A percentile compares a stretch with the other conserved stretches of the same genome.
Conservation (phyloP, 2,888 invertebrate genomes). For the Nephrotoma guestfalica region DNA sequence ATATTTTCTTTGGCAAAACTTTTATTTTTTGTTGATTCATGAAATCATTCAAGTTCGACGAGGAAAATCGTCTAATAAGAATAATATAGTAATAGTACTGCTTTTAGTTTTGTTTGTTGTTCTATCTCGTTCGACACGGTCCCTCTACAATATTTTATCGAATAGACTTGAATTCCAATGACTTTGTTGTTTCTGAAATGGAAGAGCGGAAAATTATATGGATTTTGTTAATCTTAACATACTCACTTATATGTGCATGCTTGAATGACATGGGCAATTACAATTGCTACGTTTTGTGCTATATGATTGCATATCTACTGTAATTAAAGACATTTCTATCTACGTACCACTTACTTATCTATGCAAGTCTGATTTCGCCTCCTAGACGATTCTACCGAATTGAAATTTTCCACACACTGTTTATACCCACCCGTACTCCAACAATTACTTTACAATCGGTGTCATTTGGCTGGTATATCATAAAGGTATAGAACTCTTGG, state of each 20-base stretch:
- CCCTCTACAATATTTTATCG: background rate
- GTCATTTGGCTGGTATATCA: too few relatives aligned
- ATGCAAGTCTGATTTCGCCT: too few relatives aligned
- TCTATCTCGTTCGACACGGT: background rate
- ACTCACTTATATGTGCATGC: background rate
- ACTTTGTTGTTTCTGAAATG: background rate
- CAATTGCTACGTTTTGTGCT: too few relatives aligned
- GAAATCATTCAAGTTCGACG: background rate
- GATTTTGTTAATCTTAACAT: background rate
- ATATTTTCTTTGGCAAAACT: background rate
- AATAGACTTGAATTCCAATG: background rate
- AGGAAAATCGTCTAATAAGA: background rate
- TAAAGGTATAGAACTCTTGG: too few relatives aligned
- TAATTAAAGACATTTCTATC: too few relatives aligned
- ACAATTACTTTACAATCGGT: too few relatives aligned
- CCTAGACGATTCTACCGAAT: too few relatives aligned
- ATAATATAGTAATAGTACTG: background rate
- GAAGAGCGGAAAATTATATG: background rate
- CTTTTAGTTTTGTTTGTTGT: background rate
- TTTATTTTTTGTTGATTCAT: background rate
- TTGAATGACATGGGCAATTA: too few relatives aligned
- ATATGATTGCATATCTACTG: too few relatives aligned
- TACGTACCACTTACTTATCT: too few relatives aligned
- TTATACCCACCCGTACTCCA: too few relatives aligned
- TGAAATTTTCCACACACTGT: too few relatives aligned